Evolutionary conservation across 2,888 invertebrate species (phyloP), one percentile per base, ranked within the genome.

Genomic region (Timema cristinae): DNA sequence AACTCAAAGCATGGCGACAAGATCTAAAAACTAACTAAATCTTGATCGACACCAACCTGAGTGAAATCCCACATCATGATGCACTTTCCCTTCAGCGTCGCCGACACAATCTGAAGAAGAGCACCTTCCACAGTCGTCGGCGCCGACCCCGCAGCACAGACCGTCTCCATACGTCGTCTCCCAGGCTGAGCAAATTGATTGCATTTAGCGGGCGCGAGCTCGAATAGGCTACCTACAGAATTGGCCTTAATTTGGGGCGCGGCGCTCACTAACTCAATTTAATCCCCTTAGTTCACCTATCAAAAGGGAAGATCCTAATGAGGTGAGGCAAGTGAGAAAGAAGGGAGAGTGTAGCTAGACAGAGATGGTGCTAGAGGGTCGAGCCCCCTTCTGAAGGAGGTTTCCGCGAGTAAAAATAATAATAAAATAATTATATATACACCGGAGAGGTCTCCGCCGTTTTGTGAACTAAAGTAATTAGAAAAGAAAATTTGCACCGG

Each of bases 271-370:
- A 75, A 75, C 74, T 74, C 74, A 71, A 75, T 74, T 73, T 75
- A 75, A 75, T 75, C 75, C 73, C 72, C 73, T 74, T 74, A 72
- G 73, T 71, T 75, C 75, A 68, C 73, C 74, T 75, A 74, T 75
- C 74, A 74, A 72, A 73, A 71, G 72, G 73, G 73, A 71, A 73
- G 68, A 70, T 73, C 52, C 73, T 75, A 74, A 75, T 73, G 74
- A 75, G 71, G 16, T 63, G 66, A 69, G 32, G 72, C 32, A 63
- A 70, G 71, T 50, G 73, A 15, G 73, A 32, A 56, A 66, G 71
- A 52, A 49, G 32, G 66, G 66, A 48, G 47, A 69, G 66, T 32
- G 15, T 51, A 66, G 72, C 50, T 51, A 67, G 67, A 56, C 16
- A 51, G 66, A 66, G 71, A 56, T 56, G 32, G 32, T 4, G 32